Evolutionary conservation across 2,797 vertebrate genomes (phyloP).

Genomic region (Neosilurus mollespiculum): DNA sequence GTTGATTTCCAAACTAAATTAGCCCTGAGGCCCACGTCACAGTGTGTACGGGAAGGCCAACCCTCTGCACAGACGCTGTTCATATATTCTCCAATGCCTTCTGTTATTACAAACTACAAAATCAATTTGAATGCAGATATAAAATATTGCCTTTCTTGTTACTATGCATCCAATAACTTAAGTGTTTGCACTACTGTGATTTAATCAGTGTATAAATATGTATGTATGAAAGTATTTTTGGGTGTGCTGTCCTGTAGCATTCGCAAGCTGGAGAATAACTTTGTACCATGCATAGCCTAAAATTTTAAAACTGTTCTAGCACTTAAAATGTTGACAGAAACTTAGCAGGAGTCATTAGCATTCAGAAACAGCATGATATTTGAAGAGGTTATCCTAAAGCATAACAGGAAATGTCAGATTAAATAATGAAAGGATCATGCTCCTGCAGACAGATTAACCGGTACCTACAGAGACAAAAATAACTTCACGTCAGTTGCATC

Average conservation of each 20-base stretch:
- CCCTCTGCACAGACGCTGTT: not conserved
- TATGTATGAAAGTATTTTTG: not conserved
- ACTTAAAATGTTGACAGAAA: constrained; percentile 8
- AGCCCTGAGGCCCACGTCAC: constrained; percentile 13
- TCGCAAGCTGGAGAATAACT: not conserved
- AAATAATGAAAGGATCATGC: constrained; percentile 15
- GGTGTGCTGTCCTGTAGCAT: not conserved
- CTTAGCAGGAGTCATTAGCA: constrained; percentile 10
- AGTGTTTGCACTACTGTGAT: not conserved
- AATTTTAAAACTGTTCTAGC: constrained; percentile 1
- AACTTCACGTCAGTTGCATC: constrained; percentile 31
- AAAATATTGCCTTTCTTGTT: not conserved
- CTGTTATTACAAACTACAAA: not conserved
- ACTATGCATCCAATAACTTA: not conserved
- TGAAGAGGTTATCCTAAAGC: constrained; percentile 23
- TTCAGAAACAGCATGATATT: constrained; percentile 8
- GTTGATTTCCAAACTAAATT: constrained; percentile 25
- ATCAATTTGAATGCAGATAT: not conserved
- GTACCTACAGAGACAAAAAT: constrained; percentile 41
- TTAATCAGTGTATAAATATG: not conserved
- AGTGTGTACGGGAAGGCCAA: not conserved
- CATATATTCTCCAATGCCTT: not conserved
- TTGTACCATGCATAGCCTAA: not conserved
- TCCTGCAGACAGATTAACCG: constrained; percentile 20
- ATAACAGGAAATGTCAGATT: constrained; percentile 27